These are phyloP conservation scores for Buphagus erythrorhynchus DNA, from an alignment of 2,797 vertebrate genomes.

Conservation along the genomic window DNA sequence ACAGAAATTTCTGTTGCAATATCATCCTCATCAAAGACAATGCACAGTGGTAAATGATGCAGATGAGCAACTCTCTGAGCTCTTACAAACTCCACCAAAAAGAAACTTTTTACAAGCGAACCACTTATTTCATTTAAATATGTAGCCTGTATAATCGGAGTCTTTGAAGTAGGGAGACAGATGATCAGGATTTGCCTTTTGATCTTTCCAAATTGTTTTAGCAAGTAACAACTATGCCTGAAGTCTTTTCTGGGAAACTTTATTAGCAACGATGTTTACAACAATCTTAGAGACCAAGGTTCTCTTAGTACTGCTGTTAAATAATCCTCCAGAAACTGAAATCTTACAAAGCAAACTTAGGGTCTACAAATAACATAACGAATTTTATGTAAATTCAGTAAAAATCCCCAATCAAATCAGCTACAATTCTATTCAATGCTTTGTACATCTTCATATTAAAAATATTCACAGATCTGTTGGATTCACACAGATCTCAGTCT, in stretches of 20 bases:
- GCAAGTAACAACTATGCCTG: slow-evolving; percentile 59
- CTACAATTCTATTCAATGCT: neutral
- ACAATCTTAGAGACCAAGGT: neutral
- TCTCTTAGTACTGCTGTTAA: neutral
- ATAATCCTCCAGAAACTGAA: slow-evolving; percentile 35
- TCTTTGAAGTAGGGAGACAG: slow-evolving; percentile 74
- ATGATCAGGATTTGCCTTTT: slow-evolving; percentile 73
- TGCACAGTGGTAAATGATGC: neutral
- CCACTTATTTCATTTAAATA: slow-evolving; percentile 68
- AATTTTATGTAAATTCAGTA: neutral
- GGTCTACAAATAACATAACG: neutral
- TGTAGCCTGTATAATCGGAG: slow-evolving; percentile 64
- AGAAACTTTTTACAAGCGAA: slow-evolving; percentile 50
- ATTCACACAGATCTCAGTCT: neutral
- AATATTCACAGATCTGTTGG: neutral
- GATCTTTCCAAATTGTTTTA: slow-evolving; percentile 75
- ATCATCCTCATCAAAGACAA: neutral
- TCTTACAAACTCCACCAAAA: neutral
- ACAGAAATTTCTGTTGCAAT: neutral
- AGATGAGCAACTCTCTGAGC: neutral
- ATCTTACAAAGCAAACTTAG: slow-evolving; percentile 4
- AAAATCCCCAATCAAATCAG: neutral
- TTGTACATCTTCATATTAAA: neutral
- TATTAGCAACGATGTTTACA: slow-evolving; percentile 56
- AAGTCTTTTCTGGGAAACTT: slow-evolving; percentile 64